Evolutionary conservation across 2,888 invertebrate species (phyloP), one percentile per base, ranked within the genome.

Genomic region (Cheilosia vulpina): DNA sequence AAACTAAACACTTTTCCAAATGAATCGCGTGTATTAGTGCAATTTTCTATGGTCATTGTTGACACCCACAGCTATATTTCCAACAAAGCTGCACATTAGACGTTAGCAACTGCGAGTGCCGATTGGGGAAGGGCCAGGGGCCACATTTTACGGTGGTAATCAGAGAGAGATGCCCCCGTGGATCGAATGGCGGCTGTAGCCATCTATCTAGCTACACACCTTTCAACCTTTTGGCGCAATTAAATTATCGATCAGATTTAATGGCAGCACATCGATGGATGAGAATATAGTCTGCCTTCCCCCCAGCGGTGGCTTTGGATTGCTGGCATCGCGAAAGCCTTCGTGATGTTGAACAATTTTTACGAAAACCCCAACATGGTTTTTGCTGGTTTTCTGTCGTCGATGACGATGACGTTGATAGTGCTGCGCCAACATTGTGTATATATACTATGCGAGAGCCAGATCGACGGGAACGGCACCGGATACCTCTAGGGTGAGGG

Each of bases 231-330:
- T 81, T 73, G 71, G 76, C 63, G 78, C 80, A 87, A 75, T 87
- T 83, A 87, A 83, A 87, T 83, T 71, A 87, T 87, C 87, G 80
- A 87, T 87, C 87, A 87, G 83, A 82, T 71, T 82, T 80, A 80
- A 87, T 80, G 68, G 77, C 81, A 76, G 50, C 66, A 53, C 43
- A 80, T 62, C 76, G 76, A 72, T 68, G 60, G 52, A 83, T 66
- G 77, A 63, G 63, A 60, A 65, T 77, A 75, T 52, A 68, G 68
- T 17, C 71, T 55, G 55, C 55, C 24, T 38, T 31, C 52, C 27
- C 27, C 13, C 19, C 13, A 43, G 45, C 53, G 34, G 43, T 53
- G 47, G 4, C 41, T 13, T n/a, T 45, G 27, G 52, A 19, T 60
- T 11, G 31, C n/a, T 50, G 63, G 63, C 13, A 27, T 43, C 47